Percentiles rank a stretch among this genome's conserved stretches.
Conservation (phyloP, 2,888 invertebrate genomes). For the Lacanobia oleracea region DNA sequence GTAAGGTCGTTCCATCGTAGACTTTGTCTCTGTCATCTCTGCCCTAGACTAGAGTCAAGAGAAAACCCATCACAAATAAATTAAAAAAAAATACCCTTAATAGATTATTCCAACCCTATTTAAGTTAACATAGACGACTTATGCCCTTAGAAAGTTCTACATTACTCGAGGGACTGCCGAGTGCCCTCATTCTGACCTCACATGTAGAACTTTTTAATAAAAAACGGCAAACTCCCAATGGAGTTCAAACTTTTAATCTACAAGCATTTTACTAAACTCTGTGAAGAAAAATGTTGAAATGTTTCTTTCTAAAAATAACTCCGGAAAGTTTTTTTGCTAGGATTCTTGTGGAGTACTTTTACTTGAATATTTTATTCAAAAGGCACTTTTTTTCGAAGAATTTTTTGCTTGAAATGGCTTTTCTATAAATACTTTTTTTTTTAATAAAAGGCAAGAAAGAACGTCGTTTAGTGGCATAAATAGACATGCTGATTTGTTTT, state of each 20-base stretch:
- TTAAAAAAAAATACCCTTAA: too few relatives aligned
- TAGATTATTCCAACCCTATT: too few relatives aligned
- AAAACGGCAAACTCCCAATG: background rate
- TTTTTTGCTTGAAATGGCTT: background rate
- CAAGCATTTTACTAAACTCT: constrained; percentile 1
- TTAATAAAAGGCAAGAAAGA: background rate
- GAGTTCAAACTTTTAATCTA: constrained; percentile 13
- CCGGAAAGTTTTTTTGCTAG: background rate
- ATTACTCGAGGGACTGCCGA: constrained; percentile 1
- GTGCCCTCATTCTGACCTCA: background rate
- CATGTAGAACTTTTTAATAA: constrained; percentile 17
- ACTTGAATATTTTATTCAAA: constrained; percentile 3
- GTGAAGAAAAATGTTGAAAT: background rate
- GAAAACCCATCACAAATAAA: too few relatives aligned
- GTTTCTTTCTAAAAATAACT: constrained; percentile 36
- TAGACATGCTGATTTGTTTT: background rate
- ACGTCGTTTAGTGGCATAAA: too few relatives aligned
- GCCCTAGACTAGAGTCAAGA: too few relatives aligned
- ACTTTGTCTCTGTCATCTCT: too few relatives aligned
- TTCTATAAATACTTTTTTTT: background rate
- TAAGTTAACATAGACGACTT: background rate
- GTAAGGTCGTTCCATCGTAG: too few relatives aligned
- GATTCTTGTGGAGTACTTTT: constrained; percentile 10
- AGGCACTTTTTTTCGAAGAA: background rate
- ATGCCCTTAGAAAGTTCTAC: background rate